Conservation (phyloP, 2,113 vertebrate species). For the Malurus cyaneus region DNA sequence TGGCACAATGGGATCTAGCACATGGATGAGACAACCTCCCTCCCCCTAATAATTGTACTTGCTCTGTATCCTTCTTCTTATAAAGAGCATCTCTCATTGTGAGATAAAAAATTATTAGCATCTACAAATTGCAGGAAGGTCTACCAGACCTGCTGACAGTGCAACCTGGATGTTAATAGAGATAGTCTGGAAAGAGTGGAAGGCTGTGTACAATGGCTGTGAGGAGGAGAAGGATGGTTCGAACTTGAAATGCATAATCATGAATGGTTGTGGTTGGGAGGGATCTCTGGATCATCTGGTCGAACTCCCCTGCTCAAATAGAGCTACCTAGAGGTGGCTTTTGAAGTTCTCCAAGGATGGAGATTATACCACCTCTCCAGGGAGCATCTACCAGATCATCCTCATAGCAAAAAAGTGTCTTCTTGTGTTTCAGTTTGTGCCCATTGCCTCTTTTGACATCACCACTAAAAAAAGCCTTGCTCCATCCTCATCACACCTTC, state of each 20-base stretch:
- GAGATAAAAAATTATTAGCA: background rate
- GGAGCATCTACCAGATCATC: background rate
- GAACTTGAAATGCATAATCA: background rate
- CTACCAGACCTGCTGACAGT: background rate
- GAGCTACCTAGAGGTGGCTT: background rate
- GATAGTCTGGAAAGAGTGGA: background rate
- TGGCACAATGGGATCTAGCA: background rate
- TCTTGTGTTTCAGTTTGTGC: background rate
- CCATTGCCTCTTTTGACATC: background rate
- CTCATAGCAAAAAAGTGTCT: background rate
- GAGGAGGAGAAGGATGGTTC: background rate
- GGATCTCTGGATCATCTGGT: background rate
- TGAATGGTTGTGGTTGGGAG: background rate
- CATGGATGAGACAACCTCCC: rapidly evolving
- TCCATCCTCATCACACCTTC: background rate
- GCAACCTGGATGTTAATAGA: background rate
- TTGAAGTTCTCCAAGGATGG: background rate
- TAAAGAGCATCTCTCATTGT: background rate
- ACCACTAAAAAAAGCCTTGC: background rate
- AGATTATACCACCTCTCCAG: background rate
- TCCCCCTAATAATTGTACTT: background rate
- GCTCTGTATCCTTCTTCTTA: background rate
- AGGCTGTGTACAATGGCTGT: rapidly evolving
- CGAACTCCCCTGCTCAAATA: background rate
- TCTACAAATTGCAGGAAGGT: background rate